phyloP scores from a whole-genome alignment of 1,140 invertebrate species.

The Pteromalus puparum region DNA sequence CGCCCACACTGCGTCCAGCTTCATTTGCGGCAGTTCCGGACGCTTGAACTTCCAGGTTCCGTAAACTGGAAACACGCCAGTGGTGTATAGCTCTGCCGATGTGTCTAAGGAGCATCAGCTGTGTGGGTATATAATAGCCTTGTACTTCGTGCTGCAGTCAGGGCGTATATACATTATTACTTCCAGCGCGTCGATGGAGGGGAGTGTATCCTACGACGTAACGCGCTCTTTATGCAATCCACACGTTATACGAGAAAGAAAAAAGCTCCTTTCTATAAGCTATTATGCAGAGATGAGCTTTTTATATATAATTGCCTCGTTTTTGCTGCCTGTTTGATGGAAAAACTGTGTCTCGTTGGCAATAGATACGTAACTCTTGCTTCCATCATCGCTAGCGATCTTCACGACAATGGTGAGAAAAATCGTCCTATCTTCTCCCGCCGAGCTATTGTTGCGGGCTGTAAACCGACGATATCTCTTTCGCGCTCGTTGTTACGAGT shows the following conservation, averaged over 20 bases:
- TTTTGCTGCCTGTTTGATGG: not conserved
- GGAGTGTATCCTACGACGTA: slow-evolving; percentile 16
- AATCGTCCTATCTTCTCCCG: not conserved
- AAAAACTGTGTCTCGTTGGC: not conserved
- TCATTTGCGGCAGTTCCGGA: too few relatives aligned
- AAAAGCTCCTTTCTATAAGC: not conserved
- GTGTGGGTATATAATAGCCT: not conserved
- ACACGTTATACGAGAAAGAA: not conserved
- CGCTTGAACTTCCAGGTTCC: too few relatives aligned
- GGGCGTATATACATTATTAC: slow-evolving; percentile 5
- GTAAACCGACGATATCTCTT: too few relatives aligned
- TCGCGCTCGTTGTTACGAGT: too few relatives aligned
- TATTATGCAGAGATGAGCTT: not conserved
- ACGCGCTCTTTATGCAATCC: slow-evolving; percentile 30
- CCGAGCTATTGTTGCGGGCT: not conserved
- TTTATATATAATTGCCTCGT: not conserved
- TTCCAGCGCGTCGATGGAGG: not conserved
- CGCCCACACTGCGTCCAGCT: too few relatives aligned
- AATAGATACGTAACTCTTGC: too few relatives aligned
- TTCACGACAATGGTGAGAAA: not conserved
- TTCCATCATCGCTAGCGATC: not conserved
- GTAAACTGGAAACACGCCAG: too few relatives aligned
- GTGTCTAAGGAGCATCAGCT: too few relatives aligned
- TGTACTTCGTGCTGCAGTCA: not conserved
- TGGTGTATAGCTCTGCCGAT: too few relatives aligned